Percentiles rank a stretch among this genome's conserved stretches.
These are phyloP conservation scores for Malurus alboscapulatus DNA, from an alignment of 2,113 vertebrate genomes.

Conservation along the genomic window DNA sequence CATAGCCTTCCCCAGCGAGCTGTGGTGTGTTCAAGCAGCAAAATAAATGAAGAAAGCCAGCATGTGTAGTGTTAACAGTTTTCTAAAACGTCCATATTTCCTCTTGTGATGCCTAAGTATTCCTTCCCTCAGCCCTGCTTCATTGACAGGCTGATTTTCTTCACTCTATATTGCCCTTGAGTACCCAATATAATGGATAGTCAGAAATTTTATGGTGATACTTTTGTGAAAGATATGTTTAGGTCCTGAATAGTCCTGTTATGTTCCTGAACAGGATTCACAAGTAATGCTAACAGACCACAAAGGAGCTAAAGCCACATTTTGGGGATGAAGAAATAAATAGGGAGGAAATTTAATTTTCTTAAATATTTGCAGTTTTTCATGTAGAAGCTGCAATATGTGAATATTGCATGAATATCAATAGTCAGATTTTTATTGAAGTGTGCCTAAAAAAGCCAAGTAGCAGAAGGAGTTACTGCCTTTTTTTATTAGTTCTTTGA, in stretches of 20 bases:
- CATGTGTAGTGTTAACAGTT: not conserved
- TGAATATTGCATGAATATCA: not conserved
- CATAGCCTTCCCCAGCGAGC: not conserved
- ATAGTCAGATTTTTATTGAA: not conserved
- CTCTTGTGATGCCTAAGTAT: not conserved
- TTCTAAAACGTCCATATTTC: not conserved
- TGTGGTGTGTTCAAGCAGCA: not conserved
- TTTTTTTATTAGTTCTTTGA: not conserved
- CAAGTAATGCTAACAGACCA: not conserved
- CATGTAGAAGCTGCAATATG: not conserved
- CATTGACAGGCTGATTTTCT: not conserved
- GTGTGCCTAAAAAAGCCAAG: not conserved
- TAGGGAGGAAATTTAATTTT: not conserved
- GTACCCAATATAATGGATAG: not conserved
- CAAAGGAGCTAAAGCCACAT: not conserved
- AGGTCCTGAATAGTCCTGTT: not conserved
- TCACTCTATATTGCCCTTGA: not conserved
- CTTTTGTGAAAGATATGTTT: not conserved
- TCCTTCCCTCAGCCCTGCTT: not conserved
- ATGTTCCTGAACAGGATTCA: not conserved
- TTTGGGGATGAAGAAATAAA: not conserved
- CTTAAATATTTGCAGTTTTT: not conserved
- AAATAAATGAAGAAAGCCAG: not conserved
- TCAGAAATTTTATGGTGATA: not conserved
- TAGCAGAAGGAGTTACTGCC: not conserved